phyloP scores from a whole-genome alignment of 1,140 invertebrate species.

The Solen grandis region DNA sequence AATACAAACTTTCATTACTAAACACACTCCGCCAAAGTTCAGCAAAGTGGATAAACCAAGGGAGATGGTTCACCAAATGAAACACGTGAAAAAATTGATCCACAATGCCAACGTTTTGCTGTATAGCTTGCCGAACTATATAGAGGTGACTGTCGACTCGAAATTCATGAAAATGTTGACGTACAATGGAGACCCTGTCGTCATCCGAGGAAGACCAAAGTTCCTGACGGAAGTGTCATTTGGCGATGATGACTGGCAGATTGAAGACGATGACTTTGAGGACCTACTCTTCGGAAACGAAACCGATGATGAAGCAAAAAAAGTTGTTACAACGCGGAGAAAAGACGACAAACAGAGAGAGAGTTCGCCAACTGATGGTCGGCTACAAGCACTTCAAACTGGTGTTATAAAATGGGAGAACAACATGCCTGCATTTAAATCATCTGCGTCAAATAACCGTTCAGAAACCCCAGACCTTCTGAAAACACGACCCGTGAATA shows the following conservation, averaged over 20 bases:
- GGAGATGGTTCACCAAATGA: conserved; percentile 37
- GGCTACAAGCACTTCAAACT: not conserved
- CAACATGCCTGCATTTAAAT: conserved; percentile 31
- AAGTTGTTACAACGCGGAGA: not conserved
- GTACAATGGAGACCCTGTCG: conserved; percentile 35
- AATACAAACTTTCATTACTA: conserved; percentile 24
- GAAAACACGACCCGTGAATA: conserved; percentile 15
- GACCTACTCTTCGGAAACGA: not conserved
- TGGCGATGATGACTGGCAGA: conserved; percentile 33
- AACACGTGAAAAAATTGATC: conserved; percentile 15
- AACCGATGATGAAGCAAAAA: no score
- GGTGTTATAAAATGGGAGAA: conserved; percentile 44
- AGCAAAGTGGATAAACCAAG: conserved; percentile 11
- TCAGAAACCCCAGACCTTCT: not conserved
- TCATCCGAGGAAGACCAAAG: conserved; percentile 42
- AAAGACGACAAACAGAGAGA: not conserved
- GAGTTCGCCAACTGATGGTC: not conserved
- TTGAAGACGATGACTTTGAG: not conserved
- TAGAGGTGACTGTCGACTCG: conserved; percentile 34
- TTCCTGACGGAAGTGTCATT: conserved; percentile 8
- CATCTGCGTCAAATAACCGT: not conserved
- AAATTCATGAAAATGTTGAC: conserved; percentile 28
- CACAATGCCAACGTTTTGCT: conserved; percentile 1
- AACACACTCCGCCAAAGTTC: conserved; percentile 16
- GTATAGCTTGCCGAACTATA: conserved; percentile 42